A percentile compares a stretch with the other conserved stretches of the same genome.
These are phyloP conservation scores for Orchestia grillus DNA, from an alignment of 1,140 invertebrate species.

Conservation along the genomic window DNA sequence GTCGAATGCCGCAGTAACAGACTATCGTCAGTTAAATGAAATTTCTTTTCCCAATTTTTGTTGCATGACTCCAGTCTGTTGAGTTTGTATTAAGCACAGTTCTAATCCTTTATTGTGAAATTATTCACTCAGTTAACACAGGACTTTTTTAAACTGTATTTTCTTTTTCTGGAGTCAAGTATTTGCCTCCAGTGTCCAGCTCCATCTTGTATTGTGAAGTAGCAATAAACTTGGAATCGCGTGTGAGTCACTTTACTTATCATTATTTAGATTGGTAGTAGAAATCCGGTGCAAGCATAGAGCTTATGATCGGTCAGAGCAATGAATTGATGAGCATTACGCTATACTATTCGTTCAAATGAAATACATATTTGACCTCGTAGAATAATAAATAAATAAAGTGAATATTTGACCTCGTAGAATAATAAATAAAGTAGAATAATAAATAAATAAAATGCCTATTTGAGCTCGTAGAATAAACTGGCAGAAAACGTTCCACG, in stretches of 20 bases:
- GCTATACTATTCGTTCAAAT: background rate
- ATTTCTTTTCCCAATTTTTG: background rate
- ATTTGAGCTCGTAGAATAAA: background rate
- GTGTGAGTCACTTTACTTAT: background rate
- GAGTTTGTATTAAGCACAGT: background rate
- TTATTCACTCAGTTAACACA: background rate
- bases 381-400: no score
- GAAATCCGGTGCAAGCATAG: background rate
- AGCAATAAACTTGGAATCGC: background rate
- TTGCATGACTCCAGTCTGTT: background rate
- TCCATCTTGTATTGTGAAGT: background rate
- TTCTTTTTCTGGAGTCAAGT: background rate
- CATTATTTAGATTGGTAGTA: background rate
- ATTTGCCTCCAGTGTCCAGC: background rate
- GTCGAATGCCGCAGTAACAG: background rate
- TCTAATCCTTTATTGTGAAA: background rate
- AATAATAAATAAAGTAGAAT: no score
- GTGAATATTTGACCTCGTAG: background rate
- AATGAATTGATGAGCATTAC: background rate
- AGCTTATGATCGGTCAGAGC: background rate
- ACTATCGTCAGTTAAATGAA: background rate
- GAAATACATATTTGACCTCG: background rate
- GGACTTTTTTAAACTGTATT: background rate
- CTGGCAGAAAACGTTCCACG: background rate
- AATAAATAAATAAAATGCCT: no score